phyloP scores from a whole-genome alignment of 2,888 invertebrate species.

The Bombylius discolor region DNA sequence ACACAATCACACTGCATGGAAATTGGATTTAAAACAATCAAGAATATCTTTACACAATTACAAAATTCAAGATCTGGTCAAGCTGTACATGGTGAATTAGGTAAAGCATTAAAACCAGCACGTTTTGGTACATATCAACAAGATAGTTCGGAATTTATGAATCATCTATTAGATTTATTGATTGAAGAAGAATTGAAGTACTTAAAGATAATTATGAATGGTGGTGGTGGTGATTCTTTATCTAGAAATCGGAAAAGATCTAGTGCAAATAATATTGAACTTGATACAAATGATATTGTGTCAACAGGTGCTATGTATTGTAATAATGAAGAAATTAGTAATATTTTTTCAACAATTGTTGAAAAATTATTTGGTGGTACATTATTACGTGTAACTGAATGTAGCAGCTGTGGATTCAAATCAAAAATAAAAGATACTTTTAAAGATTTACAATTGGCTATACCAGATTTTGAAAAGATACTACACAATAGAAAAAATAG shows the following conservation, averaged over 20 bases:
- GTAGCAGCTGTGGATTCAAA: conserved; percentile 55
- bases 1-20: conserved; percentile 42
- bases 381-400: conserved; percentile 58
- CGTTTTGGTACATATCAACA: conserved; percentile 73
- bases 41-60: conserved; percentile 59
- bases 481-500: conserved; percentile 3
- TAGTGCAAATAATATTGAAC: background rate
- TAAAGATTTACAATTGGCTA: conserved; percentile 65
- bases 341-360: conserved; percentile 23
- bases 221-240: background rate
- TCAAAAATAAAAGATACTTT: conserved; percentile 67
- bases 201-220: background rate
- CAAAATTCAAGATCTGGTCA: conserved; percentile 52
- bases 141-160: conserved; percentile 77
- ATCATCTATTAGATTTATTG: conserved; percentile 45
- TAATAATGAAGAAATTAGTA: background rate
- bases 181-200: conserved; percentile 51
- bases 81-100: conserved; percentile 58
- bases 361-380: conserved; percentile 68
- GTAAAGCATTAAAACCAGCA: conserved; percentile 57
- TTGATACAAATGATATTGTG: background rate
- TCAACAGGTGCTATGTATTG: background rate
- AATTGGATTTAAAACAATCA: conserved; percentile 51
- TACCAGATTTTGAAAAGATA: conserved; percentile 41
- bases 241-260: background rate